These are phyloP conservation scores for Tetragonisca angustula DNA, from an alignment of 2,888 invertebrate genomes.

Conservation along the genomic window DNA sequence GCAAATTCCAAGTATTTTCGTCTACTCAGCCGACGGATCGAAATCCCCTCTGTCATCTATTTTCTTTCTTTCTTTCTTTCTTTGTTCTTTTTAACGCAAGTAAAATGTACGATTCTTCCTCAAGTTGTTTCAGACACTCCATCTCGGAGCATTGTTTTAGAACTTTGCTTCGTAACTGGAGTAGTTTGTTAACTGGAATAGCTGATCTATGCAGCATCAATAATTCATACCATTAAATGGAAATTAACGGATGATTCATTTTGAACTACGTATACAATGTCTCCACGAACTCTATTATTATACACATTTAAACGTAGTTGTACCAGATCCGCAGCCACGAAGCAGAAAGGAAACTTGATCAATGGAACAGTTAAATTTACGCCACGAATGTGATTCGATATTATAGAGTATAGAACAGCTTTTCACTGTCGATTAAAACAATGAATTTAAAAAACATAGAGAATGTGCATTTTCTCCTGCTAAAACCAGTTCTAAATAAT, in stretches of 20 bases:
- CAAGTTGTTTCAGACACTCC: background rate
- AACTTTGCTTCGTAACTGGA: background rate
- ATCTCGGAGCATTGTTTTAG: background rate
- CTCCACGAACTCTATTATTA: background rate
- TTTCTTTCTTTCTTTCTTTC: background rate
- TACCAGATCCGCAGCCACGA: background rate
- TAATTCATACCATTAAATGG: slow-evolving; percentile 2
- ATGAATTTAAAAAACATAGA: too few species aligned
- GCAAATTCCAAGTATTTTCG: background rate
- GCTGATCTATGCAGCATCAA: too few species aligned
- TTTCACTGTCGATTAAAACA: too few species aligned
- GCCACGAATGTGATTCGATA: too few species aligned
- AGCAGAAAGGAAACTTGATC: background rate
- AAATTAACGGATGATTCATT: background rate
- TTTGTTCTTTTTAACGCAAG: background rate
- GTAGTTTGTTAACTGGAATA: background rate
- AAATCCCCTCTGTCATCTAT: background rate
- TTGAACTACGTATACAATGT: background rate
- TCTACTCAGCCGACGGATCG: background rate
- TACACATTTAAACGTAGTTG: background rate
- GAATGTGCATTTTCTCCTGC: too few species aligned
- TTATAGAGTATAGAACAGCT: too few species aligned
- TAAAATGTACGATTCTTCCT: background rate
- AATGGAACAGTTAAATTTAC: background rate
- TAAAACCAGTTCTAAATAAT: too few species aligned